A percentile compares a stretch with the other conserved stretches of the same genome.
Evolutionary conservation across 2,888 invertebrate species (phyloP).

Genomic region (Deilephila porcellus): DNA sequence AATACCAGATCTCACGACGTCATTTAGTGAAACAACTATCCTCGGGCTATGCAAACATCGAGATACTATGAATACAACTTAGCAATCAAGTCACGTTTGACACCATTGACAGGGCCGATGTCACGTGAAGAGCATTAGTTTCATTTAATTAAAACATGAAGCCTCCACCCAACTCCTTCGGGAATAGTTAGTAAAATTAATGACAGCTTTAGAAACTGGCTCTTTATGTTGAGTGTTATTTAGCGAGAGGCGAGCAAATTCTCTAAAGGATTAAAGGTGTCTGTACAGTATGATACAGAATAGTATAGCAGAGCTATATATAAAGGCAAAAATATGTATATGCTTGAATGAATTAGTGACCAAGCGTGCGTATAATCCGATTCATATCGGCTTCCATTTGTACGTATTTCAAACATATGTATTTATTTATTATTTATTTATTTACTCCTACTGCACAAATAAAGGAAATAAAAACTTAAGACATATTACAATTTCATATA

Average conservation of each 20-base stretch:
- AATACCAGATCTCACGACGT: conserved; percentile 38
- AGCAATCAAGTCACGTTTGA: conserved; percentile 49
- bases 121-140: conserved; percentile 46
- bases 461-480: no score
- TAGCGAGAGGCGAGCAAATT: no score
- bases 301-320: no score
- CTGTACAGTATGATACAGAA: no score
- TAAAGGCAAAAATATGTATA: no score
- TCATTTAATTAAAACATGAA: conserved; percentile 30
- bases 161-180: conserved; percentile 8
- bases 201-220: conserved; percentile 22
- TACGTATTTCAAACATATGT: no score
- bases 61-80: conserved; percentile 34
- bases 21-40: conserved; percentile 36
- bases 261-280: background rate
- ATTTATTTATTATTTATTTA: no score
- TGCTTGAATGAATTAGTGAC: no score
- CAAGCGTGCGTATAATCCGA: no score
- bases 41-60: conserved; percentile 40
- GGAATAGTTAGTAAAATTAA: conserved; percentile 25
- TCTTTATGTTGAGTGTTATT: conserved; percentile 10
- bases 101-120: conserved; percentile 47
- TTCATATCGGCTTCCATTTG: no score
- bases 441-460: no score
- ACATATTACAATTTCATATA: no score